Base-by-base conservation (phyloP, 2,888 invertebrate genomes). In the Ischnus inquisitorius region DNA sequence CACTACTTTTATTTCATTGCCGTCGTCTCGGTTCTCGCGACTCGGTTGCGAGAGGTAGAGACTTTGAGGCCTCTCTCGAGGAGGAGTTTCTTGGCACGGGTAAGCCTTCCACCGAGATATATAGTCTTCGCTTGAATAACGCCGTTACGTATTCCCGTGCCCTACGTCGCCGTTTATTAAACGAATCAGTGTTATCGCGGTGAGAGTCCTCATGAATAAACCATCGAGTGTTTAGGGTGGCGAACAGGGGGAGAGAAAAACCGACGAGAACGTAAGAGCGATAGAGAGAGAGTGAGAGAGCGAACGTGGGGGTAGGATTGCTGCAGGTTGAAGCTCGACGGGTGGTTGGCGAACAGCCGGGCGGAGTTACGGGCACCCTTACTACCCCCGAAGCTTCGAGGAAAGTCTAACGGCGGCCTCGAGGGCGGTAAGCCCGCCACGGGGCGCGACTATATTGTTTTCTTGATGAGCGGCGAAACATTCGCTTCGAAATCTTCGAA, bases 181-280 rank as follows among this genome's bases (percentile, higher is more conserved):
- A 92, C 90, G 93, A 93, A 93, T 93, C 92, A 93, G 92, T 91
- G 92, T 93, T 93, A 93, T 93, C 92, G 92, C 89, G 91, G 92
- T 89, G 91, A 91, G 92, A 89, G 91, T 90, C 88, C 91, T 93
- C 92, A 93, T 93, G 93, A 93, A 93, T 93, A 93, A 93, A 92
- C 92, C 93, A 93, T 93, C 91, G 93, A 92, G 92, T 92, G 92
- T 90, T 91, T 92, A 91, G 92, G 88, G 89, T 84, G 83, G 48
- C 57, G 64, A 41, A 78, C 51, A 28, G 39, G 80, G 65, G 77
- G 34, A 39, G 41, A 64, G 65, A 46, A 57, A 76, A 41, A 69
- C 57, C 67, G 69, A 41, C 60, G 57, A 39, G 54, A 34, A 54
- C 69, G 64, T 6, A 48, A 25, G 43, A 48, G 41, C 16, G 54